Base-by-base conservation (phyloP, 2,797 vertebrate genomes). In the Scleropages formosus region DNA sequence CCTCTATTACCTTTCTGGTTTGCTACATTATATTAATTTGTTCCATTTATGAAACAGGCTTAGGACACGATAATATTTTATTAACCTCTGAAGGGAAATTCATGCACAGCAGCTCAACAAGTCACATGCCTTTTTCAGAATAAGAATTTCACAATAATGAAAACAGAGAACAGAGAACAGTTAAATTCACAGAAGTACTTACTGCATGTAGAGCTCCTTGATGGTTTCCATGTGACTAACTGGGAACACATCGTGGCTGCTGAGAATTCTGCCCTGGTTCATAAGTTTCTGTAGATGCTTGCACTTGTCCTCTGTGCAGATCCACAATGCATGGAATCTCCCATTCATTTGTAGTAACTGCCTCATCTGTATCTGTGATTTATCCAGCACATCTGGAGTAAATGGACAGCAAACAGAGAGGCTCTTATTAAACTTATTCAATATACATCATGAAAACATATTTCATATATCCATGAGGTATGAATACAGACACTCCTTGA, bases 261-360 rank as follows among this genome's bases (percentile, higher is more conserved):
- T 70, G 20, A 24, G 68, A 31, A 53, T 13, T 49, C n/a, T 24
- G 15, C 68, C 16, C 68, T 27, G 68, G 13, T 24, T 9, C 18
- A 49, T 22, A 22, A 56, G 47, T 16, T 9, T 27, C 68, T 70
- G 22, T 6, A 75, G 63, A 18, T 27, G 44, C 31, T 75, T 75
- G 31, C 73, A 75, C 47, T n/a, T 51, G 46, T 65, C 47, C 16
- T 51, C 73, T 9, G 73, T 66, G 51, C 66, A 20, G 47, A 66
- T 62, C 62, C 73, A 75, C 8, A 75, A 73, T 4, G 62, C 62
- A 16, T 66, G 73, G 26, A 75, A 75, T 27, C 27, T 75, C 49
- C 66, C 73, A 18, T 56, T 70, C 49, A 70, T 49, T 15, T 47
- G 47, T 4, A 56, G 47, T 27, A 70, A 27, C 68, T 70, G 22